Percentiles rank a stretch among this genome's conserved stretches.
These are phyloP conservation scores for Muntiacus reevesi DNA, from an alignment of 2,113 vertebrate species.

Conservation along the genomic window DNA sequence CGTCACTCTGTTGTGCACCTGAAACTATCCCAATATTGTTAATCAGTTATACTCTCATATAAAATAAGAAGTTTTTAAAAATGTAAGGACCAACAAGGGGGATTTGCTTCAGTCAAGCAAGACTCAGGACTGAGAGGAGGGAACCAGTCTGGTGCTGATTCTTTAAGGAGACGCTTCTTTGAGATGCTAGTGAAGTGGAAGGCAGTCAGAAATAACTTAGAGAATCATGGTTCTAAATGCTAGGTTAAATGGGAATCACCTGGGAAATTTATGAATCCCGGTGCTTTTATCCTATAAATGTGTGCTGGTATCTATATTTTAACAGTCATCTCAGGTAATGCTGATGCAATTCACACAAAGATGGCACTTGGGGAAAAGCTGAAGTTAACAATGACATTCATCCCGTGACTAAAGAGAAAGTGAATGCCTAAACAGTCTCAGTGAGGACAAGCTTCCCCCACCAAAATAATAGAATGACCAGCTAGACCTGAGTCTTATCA, in stretches of 20 bases:
- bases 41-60: not conserved
- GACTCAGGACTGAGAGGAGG: not conserved
- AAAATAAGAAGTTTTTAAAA: not conserved
- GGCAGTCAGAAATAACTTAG: not conserved
- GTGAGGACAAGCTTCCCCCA: constrained; percentile 21
- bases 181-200: not conserved
- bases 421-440: constrained; percentile 57
- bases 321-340: not conserved
- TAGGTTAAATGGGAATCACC: not conserved
- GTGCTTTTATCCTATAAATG: not conserved
- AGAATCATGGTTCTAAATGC: not conserved
- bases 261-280: not conserved
- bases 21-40: not conserved
- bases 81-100: not conserved
- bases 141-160: not conserved
- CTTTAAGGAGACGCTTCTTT: not conserved
- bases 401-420: constrained; percentile 46
- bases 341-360: not conserved
- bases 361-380: not conserved
- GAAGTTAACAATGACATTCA: not conserved
- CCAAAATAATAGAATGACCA: constrained; percentile 60
- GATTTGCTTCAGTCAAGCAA: not conserved
- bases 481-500: constrained; percentile 45
- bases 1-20: not conserved
- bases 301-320: not conserved